Conservation (phyloP, 2,888 invertebrate species). For the Myathropa florea region DNA sequence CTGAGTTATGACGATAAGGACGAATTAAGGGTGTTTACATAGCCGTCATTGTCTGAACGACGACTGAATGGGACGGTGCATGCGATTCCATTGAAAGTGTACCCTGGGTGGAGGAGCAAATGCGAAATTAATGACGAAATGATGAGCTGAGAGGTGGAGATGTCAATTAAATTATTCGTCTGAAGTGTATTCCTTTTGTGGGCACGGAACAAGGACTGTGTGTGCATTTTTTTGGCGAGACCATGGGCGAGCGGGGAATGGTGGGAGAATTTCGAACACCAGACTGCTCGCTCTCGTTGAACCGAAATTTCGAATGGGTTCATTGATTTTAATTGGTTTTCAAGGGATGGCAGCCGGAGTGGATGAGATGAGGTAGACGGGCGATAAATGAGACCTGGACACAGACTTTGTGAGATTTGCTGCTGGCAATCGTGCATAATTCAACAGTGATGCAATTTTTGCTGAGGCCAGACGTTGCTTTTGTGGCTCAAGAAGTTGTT, state of each 20-base stretch:
- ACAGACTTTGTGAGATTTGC: too few species aligned
- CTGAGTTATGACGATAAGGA: slow-evolving; percentile 49
- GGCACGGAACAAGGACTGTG: neutral
- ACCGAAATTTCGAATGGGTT: neutral
- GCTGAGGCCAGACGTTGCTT: too few species aligned
- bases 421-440: too few species aligned
- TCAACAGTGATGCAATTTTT: too few species aligned
- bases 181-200: neutral
- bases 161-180: slow-evolving; percentile 53
- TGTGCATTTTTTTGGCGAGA: neutral
- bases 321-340: neutral
- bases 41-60: slow-evolving; percentile 13
- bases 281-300: too few species aligned
- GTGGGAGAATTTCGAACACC: too few species aligned
- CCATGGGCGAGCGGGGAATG: too few species aligned
- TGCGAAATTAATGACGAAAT: slow-evolving; percentile 16
- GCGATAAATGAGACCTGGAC: neutral
- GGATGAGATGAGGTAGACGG: neutral
- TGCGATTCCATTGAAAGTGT: neutral
- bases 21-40: slow-evolving; percentile 42
- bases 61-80: neutral
- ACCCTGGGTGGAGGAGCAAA: neutral
- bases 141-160: slow-evolving; percentile 31
- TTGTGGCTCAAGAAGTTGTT: too few species aligned
- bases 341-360: too few species aligned